These are phyloP conservation scores for Alfaro cultratus DNA, from an alignment of 2,797 vertebrate genomes.

Conservation along the genomic window DNA sequence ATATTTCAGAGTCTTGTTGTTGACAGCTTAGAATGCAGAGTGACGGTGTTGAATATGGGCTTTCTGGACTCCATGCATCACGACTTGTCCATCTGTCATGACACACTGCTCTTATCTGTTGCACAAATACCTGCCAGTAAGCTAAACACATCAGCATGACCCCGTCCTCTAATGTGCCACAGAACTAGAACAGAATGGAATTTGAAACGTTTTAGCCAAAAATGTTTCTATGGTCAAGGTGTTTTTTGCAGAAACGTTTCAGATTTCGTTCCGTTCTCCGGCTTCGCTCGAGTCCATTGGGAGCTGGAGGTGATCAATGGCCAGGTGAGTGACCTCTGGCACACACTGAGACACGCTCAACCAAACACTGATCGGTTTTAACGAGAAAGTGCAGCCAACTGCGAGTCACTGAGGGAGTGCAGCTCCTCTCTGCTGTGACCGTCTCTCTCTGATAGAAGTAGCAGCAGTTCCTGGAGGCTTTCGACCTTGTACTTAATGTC, in stretches of 20 bases:
- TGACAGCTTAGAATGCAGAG: constrained; percentile 8
- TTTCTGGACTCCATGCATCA: constrained; percentile 9
- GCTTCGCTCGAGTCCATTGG: constrained; percentile 67
- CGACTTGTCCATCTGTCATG: constrained; percentile 30
- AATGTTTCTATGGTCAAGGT: constrained; percentile 86
- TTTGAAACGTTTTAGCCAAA: constrained; percentile 90
- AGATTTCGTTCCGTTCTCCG: constrained; percentile 86
- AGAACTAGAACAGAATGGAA: constrained; percentile 85
- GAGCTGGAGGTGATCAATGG: constrained; percentile 30
- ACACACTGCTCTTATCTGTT: constrained; percentile 44
- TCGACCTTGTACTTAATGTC: constrained; percentile 18
- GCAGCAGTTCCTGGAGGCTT: constrained; percentile 44
- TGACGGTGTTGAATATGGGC: background rate
- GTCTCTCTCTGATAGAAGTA: constrained; percentile 39
- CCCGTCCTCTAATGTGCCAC: constrained; percentile 29
- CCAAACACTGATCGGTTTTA: constrained; percentile 27
- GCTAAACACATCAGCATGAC: constrained; percentile 31
- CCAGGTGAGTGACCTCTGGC: constrained; percentile 76
- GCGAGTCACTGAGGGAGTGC: constrained; percentile 23
- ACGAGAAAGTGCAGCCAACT: constrained; percentile 30
- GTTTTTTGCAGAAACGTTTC: constrained; percentile 92
- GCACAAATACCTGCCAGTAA: constrained; percentile 25
- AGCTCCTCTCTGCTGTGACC: constrained; percentile 32
- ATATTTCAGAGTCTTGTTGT: constrained; percentile 28
- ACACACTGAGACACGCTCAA: constrained; percentile 31